phyloP scores from a whole-genome alignment of 2,888 invertebrate genomes.

The Willowsia nigromaculata region DNA sequence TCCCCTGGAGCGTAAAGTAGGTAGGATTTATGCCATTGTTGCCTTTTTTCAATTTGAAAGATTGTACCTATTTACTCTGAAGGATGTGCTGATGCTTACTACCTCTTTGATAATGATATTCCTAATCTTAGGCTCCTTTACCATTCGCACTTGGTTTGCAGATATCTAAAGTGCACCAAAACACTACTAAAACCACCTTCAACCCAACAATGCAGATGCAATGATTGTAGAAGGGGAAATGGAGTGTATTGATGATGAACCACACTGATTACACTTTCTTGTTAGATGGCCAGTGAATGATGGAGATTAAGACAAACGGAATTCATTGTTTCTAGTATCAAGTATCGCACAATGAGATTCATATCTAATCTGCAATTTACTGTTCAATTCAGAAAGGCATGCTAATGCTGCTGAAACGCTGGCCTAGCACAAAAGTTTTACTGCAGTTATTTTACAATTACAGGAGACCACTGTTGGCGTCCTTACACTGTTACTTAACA shows the following conservation, averaged over 20 bases:
- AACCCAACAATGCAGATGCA: not conserved
- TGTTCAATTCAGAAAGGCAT: too few relatives aligned
- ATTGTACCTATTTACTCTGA: not conserved
- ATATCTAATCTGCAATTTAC: conserved; percentile 26
- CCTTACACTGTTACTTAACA: too few relatives aligned
- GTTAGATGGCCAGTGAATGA: not conserved
- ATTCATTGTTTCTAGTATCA: conserved; percentile 11
- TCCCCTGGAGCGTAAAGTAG: conserved; percentile 51
- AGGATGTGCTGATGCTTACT: not conserved
- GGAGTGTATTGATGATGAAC: conserved; percentile 40
- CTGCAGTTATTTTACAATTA: not conserved
- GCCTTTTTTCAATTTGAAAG: conserved; percentile 9
- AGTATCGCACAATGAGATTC: not conserved
- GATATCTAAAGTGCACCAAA: not conserved
- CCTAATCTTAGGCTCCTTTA: not conserved
- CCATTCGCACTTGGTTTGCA: not conserved
- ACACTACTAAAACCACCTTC: too few relatives aligned
- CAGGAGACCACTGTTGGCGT: too few relatives aligned
- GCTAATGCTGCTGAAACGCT: too few relatives aligned
- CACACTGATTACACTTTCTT: conserved; percentile 26
- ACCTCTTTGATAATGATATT: not conserved
- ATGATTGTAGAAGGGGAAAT: conserved; percentile 30
- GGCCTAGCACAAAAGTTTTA: too few relatives aligned
- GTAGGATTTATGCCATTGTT: conserved; percentile 20
- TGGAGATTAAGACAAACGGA: conserved; percentile 13